Conservation (phyloP, 1,140 invertebrate genomes). For the Chrysopa pallens region DNA sequence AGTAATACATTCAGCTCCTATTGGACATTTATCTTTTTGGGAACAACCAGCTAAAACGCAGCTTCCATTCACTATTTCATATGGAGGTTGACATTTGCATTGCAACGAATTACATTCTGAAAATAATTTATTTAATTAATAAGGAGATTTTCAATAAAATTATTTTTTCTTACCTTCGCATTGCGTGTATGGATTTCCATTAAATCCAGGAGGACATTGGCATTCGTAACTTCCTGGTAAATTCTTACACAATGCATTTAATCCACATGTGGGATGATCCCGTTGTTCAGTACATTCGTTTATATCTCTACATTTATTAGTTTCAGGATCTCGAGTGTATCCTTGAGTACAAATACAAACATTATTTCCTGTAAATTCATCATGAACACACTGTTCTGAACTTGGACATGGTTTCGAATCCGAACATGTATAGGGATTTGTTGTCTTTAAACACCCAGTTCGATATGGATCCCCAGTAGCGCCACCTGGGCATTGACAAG, state of each 20-base stretch:
- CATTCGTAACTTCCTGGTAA: conserved; percentile 87
- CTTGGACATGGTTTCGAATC: conserved; percentile 54
- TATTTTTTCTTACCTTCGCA: conserved; percentile 40
- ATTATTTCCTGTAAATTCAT: conserved; percentile 47
- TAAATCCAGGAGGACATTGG: conserved; percentile 68
- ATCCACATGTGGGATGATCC: conserved; percentile 59
- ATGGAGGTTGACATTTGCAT: conserved; percentile 73
- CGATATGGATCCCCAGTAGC: conserved; percentile 48
- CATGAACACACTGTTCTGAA: conserved; percentile 68
- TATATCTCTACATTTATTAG: conserved; percentile 63
- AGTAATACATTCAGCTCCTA: conserved; percentile 70
- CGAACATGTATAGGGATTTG: conserved; percentile 44
- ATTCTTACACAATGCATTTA: conserved; percentile 82
- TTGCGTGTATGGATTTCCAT: conserved; percentile 70
- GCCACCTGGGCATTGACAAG: conserved; percentile 71
- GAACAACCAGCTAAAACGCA: conserved; percentile 73
- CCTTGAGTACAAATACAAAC: conserved; percentile 79
- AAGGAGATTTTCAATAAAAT: not conserved
- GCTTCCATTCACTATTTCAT: conserved; percentile 58
- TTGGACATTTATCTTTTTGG: conserved; percentile 53
- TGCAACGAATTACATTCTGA: conserved; percentile 60
- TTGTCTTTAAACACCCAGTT: conserved; percentile 48
- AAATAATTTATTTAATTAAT: conserved; percentile 7
- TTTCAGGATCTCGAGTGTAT: conserved; percentile 50
- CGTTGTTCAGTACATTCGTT: conserved; percentile 66